Evolutionary conservation across 2,797 vertebrate genomes (phyloP).

Genomic region (Crenuchus spilurus): DNA sequence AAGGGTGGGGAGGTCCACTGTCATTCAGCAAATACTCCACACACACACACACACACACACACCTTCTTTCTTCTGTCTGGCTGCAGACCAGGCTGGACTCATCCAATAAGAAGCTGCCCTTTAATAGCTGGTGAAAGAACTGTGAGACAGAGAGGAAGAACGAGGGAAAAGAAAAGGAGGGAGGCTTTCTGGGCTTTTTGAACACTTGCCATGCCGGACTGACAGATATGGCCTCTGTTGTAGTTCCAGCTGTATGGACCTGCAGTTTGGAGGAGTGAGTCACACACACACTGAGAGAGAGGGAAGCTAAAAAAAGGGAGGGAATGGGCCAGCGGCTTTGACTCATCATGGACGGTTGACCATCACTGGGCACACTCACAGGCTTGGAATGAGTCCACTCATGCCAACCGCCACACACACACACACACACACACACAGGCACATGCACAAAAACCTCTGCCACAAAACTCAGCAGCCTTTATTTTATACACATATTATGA

Average conservation of each 20-base stretch:
- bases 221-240: slow-evolving; percentile 56
- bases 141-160: slow-evolving; percentile 46
- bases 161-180: slow-evolving; percentile 23
- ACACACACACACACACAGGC: slow-evolving; percentile 8
- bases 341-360: slow-evolving; percentile 64
- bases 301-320: background rate
- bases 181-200: slow-evolving; percentile 42
- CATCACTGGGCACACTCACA: slow-evolving; percentile 63
- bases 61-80: slow-evolving; percentile 45
- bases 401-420: slow-evolving; percentile 37
- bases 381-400: slow-evolving; percentile 71
- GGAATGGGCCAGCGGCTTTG: slow-evolving; percentile 59
- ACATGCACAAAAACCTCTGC: background rate
- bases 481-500: background rate
- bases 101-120: slow-evolving; percentile 56
- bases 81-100: slow-evolving; percentile 41
- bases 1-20: no score
- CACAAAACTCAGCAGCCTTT: background rate
- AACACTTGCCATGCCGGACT: slow-evolving; percentile 62
- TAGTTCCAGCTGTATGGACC: slow-evolving; percentile 50
- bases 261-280: slow-evolving; percentile 5
- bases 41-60: slow-evolving; percentile 32
- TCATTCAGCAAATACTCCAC: no score
- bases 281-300: slow-evolving; percentile 10
- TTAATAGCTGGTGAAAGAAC: slow-evolving; percentile 57